Evolutionary conservation across 2,888 invertebrate species (phyloP).

Genomic region (Scrobipalpa costella): DNA sequence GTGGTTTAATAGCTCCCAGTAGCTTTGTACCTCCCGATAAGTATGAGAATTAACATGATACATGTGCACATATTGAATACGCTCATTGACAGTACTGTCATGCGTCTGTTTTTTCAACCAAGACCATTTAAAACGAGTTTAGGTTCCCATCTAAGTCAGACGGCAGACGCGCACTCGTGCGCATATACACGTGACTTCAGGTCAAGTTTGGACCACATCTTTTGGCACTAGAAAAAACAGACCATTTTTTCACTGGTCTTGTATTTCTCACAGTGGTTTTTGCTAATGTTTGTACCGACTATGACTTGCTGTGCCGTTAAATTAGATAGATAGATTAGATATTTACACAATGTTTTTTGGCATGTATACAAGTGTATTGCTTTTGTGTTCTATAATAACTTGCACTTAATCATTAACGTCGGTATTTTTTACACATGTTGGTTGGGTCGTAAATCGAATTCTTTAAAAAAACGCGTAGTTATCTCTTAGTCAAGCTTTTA

Average conservation of each 20-base stretch:
- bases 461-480: no score
- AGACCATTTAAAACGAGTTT: not conserved
- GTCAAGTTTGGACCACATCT: not conserved
- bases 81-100: not conserved
- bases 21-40: no score
- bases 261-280: not conserved
- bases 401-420: no score
- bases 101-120: not conserved
- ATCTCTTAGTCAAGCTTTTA: no score
- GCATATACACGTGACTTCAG: conserved; percentile 1
- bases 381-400: no score
- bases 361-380: no score
- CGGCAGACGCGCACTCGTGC: not conserved
- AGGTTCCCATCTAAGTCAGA: not conserved
- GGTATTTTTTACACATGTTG: no score
- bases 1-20: no score
- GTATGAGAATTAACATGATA: no score
- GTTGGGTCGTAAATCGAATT: no score
- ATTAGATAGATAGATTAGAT: not conserved
- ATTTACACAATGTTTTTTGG: no score
- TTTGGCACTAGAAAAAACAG: not conserved
- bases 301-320: not conserved
- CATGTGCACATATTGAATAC: no score
- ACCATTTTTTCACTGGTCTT: not conserved
- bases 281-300: not conserved